Conservation (phyloP, 92 coral and sea anemone genomes). For the Epizoanthus scotinus region DNA sequence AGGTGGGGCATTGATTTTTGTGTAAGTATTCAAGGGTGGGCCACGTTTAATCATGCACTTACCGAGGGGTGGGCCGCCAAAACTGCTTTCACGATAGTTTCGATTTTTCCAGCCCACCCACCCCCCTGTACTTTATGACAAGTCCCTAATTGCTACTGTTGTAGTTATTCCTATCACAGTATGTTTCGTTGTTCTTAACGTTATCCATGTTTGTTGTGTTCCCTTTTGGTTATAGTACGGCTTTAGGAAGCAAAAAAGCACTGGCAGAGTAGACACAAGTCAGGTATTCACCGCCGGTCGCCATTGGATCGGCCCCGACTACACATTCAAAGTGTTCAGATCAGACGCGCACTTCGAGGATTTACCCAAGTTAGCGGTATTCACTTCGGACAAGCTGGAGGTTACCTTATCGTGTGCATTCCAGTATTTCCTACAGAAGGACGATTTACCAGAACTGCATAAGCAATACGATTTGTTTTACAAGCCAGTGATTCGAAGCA, state of each 20-base stretch:
- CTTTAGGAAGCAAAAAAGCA: constrained; percentile 63
- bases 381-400: constrained; percentile 69
- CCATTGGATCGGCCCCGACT: constrained; percentile 76
- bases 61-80: too few relatives aligned
- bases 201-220: background rate
- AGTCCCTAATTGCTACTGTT: too few relatives aligned
- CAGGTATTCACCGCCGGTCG: constrained; percentile 67
- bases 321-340: constrained; percentile 65
- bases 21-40: too few relatives aligned
- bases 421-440: constrained; percentile 70
- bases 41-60: too few relatives aligned
- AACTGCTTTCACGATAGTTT: too few relatives aligned
- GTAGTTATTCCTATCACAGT: background rate
- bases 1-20: too few relatives aligned
- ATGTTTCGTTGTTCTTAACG: too few relatives aligned
- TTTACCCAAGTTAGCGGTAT: constrained; percentile 53
- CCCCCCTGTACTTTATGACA: too few relatives aligned
- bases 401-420: constrained; percentile 63
- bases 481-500: constrained; percentile 22
- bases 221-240: constrained; percentile 50
- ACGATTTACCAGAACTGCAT: constrained; percentile 67
- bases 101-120: too few relatives aligned
- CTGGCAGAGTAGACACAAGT: constrained; percentile 66
- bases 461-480: constrained; percentile 71
- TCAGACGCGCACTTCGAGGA: constrained; percentile 69